phyloP scores from a whole-genome alignment of 2,888 invertebrate species.

The Elmis aenea region DNA sequence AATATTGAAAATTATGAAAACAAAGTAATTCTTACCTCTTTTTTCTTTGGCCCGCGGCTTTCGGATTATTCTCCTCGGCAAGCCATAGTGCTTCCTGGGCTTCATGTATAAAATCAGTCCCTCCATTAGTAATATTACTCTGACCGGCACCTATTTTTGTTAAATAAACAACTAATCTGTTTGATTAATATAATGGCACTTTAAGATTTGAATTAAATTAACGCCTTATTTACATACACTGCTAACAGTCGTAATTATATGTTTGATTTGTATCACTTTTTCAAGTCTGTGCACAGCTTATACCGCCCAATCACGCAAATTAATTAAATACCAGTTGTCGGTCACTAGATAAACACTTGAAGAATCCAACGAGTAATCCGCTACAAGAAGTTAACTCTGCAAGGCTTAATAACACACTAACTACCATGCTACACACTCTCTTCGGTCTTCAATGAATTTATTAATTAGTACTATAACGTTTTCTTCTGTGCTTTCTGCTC shows the following conservation, averaged over 20 bases:
- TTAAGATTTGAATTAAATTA: not conserved
- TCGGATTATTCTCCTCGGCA: conserved; percentile 48
- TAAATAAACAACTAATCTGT: conserved; percentile 17
- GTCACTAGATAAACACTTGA: conserved; percentile 2
- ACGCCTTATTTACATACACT: conserved; percentile 2
- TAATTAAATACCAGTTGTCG: not conserved
- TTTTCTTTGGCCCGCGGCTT: conserved; percentile 52
- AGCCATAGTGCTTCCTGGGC: conserved; percentile 44
- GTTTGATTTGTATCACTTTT: too few species aligned
- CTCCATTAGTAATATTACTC: conserved; percentile 41
- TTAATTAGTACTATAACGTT: conserved; percentile 43
- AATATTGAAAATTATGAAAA: too few species aligned
- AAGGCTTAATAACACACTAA: conserved; percentile 31
- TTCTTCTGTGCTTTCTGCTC: conserved; percentile 44
- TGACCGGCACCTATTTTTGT: conserved; percentile 56
- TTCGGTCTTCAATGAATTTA: conserved; percentile 29
- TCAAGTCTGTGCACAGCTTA: conserved; percentile 1
- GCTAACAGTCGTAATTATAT: too few species aligned
- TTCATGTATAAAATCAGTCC: conserved; percentile 33
- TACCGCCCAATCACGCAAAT: not conserved
- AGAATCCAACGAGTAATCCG: conserved; percentile 4
- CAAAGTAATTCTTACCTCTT: conserved; percentile 54
- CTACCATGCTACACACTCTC: conserved; percentile 21
- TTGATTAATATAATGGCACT: conserved; percentile 6
- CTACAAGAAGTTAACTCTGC: conserved; percentile 18